Evolutionary conservation across 2,888 invertebrate species (phyloP).

Genomic region (Drosophila greeni): DNA sequence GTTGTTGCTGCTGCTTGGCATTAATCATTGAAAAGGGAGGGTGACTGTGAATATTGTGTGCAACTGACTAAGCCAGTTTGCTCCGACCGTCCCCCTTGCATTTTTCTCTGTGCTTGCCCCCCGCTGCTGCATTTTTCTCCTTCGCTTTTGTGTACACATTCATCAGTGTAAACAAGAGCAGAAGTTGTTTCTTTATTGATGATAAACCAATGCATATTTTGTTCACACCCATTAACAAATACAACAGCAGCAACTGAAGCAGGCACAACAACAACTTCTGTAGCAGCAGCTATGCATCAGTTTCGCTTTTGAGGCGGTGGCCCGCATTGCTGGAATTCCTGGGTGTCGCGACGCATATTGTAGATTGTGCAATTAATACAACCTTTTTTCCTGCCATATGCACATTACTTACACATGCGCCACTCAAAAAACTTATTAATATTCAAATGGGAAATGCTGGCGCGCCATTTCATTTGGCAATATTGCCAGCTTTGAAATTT

Average conservation of each 20-base stretch:
- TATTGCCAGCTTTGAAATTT: constrained; percentile 54
- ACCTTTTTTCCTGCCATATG: constrained; percentile 46
- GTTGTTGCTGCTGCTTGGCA: constrained; percentile 32
- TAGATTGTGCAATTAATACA: constrained; percentile 72
- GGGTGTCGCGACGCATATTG: constrained; percentile 52
- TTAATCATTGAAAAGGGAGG: constrained; percentile 60
- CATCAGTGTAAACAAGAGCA: constrained; percentile 56
- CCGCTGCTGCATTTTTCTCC: constrained; percentile 31
- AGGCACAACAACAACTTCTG: constrained; percentile 5
- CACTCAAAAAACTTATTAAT: constrained; percentile 39
- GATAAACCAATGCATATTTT: constrained; percentile 70
- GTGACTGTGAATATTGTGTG: constrained; percentile 35
- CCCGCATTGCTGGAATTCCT: constrained; percentile 68
- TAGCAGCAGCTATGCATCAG: constrained; percentile 23
- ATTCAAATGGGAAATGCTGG: constrained; percentile 48
- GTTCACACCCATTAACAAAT: constrained; percentile 68
- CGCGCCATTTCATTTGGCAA: constrained; percentile 46
- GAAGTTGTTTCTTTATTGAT: constrained; percentile 47
- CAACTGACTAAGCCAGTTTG: constrained; percentile 40
- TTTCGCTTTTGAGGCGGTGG: constrained; percentile 50
- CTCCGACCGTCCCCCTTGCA: constrained; percentile 10
- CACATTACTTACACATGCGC: constrained; percentile 51
- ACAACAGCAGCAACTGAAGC: constrained; percentile 33
- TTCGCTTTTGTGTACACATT: constrained; percentile 49
- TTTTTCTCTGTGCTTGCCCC: constrained; percentile 1